phyloP scores from a whole-genome alignment of 2,888 invertebrate genomes.

The Heliconius cydno region DNA sequence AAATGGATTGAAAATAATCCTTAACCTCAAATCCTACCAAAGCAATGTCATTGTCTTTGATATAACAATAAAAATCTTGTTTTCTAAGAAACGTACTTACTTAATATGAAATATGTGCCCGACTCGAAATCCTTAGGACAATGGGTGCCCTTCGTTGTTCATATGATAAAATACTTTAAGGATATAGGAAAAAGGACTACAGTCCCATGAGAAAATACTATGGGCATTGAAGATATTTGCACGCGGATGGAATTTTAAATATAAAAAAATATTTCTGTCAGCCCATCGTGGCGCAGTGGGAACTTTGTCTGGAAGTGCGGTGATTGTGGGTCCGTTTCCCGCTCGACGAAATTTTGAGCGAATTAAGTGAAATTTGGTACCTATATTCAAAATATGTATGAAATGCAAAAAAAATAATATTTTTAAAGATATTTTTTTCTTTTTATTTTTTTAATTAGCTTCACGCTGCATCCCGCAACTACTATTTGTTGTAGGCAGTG shows the following conservation, averaged over 20 bases:
- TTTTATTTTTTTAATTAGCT: no score
- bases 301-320: neutral
- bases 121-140: conserved; percentile 30
- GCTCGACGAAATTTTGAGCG: neutral
- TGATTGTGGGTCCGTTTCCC: neutral
- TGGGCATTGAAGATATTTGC: conserved; percentile 57
- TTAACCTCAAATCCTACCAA: neutral
- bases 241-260: conserved; percentile 57
- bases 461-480: neutral
- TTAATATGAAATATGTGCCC: conserved; percentile 30
- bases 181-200: neutral
- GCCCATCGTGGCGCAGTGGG: neutral
- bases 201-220: neutral
- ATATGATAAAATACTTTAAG: conserved; percentile 14
- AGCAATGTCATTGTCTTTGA: conserved; percentile 21
- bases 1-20: conserved; percentile 1
- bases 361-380: no score
- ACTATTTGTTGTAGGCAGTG: neutral
- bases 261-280: neutral
- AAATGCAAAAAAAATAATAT: no score
- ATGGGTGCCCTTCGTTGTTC: conserved; percentile 26
- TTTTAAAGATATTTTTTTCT: no score
- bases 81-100: conserved; percentile 37
- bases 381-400: no score
- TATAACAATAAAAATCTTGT: conserved; percentile 23